These are phyloP conservation scores for Meiosimyza decipiens DNA, from an alignment of 2,888 invertebrate species.

Conservation along the genomic window DNA sequence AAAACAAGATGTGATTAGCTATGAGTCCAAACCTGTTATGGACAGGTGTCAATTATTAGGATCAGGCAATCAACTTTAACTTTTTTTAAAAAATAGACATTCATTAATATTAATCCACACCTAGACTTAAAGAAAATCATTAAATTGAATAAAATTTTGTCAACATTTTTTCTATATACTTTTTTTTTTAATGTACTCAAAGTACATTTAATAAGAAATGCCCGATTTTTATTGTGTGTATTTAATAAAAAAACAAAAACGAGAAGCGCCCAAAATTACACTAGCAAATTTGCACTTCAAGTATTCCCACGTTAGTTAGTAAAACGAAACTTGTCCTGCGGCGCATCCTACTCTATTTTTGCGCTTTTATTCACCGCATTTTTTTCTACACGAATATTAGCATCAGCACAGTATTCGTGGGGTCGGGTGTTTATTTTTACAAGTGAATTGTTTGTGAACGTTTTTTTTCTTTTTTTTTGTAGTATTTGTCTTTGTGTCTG, in stretches of 20 bases:
- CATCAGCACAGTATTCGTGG: not conserved
- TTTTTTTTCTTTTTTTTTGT: not conserved
- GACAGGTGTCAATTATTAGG: too few species aligned
- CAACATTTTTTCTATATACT: too few species aligned
- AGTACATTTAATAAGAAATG: too few species aligned
- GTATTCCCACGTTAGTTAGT: constrained; percentile 20
- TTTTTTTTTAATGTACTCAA: too few species aligned
- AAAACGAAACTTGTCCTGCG: constrained; percentile 5
- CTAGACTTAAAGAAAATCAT: too few species aligned
- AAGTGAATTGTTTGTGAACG: not conserved
- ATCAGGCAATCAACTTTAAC: too few species aligned
- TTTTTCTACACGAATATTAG: not conserved
- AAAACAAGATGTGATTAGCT: too few species aligned
- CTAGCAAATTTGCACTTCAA: constrained; percentile 17
- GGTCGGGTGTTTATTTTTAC: not conserved
- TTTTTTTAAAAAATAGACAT: too few species aligned
- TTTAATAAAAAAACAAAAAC: not conserved
- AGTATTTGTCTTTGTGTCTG: not conserved
- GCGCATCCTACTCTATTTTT: not conserved
- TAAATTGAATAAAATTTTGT: too few species aligned
- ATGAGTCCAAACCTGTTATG: too few species aligned
- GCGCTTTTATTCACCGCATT: constrained; percentile 11
- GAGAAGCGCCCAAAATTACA: constrained; percentile 11
- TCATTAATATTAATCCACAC: too few species aligned
- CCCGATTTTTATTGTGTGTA: too few species aligned